Percentiles rank a stretch among this genome's conserved stretches.
phyloP scores from a whole-genome alignment of 2,888 invertebrate species.

The Portevinia maculata region DNA sequence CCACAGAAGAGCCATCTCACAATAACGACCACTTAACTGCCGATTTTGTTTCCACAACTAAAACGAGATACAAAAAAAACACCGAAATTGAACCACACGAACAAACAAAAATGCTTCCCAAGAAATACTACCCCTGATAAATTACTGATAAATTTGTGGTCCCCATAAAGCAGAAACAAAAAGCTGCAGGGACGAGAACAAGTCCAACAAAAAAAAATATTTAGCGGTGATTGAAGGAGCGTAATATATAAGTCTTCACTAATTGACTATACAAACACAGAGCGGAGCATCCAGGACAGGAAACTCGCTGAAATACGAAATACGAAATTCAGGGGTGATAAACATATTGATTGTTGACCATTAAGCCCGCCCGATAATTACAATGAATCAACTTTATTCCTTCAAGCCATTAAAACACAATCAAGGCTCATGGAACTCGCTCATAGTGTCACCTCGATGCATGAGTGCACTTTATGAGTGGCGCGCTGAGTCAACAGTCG shows the following conservation, averaged over 20 bases:
- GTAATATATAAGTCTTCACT: constrained; percentile 68
- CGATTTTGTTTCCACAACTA: constrained; percentile 72
- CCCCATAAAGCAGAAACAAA: constrained; percentile 63
- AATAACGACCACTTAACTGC: constrained; percentile 73
- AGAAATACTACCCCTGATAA: constrained; percentile 73
- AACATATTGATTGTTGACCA: constrained; percentile 71
- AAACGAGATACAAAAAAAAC: constrained; percentile 38
- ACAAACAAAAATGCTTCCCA: constrained; percentile 56
- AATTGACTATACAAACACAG: constrained; percentile 68
- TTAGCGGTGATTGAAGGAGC: constrained; percentile 64
- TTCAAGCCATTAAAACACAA: constrained; percentile 55
- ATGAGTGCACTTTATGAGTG: constrained; percentile 42
- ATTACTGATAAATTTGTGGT: constrained; percentile 73
- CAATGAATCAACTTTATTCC: constrained; percentile 72
- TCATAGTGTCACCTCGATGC: constrained; percentile 65
- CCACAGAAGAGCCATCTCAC: constrained; percentile 49
- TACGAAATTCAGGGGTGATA: constrained; percentile 66
- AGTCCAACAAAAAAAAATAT: constrained; percentile 32
- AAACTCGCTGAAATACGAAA: constrained; percentile 40
- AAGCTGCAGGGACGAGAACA: constrained; percentile 12
- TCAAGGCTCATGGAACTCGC: constrained; percentile 48
- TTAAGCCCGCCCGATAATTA: constrained; percentile 70
- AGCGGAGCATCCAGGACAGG: constrained; percentile 39
- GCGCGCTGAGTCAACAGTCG: constrained; percentile 56
- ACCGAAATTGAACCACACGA: constrained; percentile 24